Evolutionary conservation across 2,797 vertebrate species (phyloP), one percentile per base, ranked within the genome.

Genomic region (Spea hammondii): DNA sequence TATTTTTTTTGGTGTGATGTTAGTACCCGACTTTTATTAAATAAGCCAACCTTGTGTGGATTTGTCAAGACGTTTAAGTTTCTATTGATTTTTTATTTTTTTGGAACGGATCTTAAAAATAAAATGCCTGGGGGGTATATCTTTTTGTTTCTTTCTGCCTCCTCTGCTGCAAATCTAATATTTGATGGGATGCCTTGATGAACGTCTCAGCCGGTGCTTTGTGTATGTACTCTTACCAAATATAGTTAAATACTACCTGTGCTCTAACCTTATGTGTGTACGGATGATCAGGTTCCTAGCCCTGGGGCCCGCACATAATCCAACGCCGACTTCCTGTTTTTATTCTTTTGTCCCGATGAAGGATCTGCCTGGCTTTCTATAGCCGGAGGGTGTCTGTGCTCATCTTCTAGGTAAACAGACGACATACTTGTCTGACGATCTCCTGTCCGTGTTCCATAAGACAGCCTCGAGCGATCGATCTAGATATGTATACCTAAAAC

Each of bases 351-450:
- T 82, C 75, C 75, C 17, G 66, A 64, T 53, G n/a, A 77, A 77
- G 74, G 57, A 67, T 62, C 71, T 66, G 47, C 72, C 65, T 82
- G 66, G 32, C 74, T 82, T 82, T 77, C 74, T 70, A 77, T 82
- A 82, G 74, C 79, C 68, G 54, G 54, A 13, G 75, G 79, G 70
- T 64, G 55, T 74, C 75, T 70, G 32, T 12, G 17, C 74, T 82
- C 54, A 57, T 72, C 79, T 82, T 77, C 64, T 82, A 55, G 74
- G 79, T 77, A 82, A 82, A 82, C 75, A 82, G 12, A 12, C 8
- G 51, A 12, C 79, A 82, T 82, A 82, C 79, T 70, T 73, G 70
- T 77, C 45, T 82, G 79, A 48, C 79, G 74, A 68, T 49, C 49
- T 76, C 45, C 57, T 73, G 70, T 77, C 72, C 65, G 70, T 68